phyloP scores from a whole-genome alignment of 2,888 invertebrate species.

The Cataglyphis altisquamis region DNA sequence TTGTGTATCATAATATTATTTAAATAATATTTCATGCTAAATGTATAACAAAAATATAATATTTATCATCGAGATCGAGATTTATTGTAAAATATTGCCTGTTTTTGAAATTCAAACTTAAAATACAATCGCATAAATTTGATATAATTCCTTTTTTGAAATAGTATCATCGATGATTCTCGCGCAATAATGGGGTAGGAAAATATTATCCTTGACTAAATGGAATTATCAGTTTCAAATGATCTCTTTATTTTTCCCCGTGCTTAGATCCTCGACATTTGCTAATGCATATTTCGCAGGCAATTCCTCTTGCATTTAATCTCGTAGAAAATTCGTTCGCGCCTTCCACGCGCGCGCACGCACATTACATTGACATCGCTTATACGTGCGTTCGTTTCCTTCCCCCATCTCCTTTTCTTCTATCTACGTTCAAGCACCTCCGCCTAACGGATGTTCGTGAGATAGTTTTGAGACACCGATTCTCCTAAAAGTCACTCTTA shows the following conservation, averaged over 20 bases:
- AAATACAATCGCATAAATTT: constrained; percentile 26
- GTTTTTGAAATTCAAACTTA: background rate
- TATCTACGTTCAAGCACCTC: background rate
- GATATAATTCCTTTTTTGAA: constrained; percentile 24
- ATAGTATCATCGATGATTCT: background rate
- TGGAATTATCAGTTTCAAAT: constrained; percentile 25
- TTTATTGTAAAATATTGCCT: constrained; percentile 4
- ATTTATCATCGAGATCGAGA: background rate
- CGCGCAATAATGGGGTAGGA: background rate
- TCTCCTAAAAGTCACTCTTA: constrained; percentile 37
- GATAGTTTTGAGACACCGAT: constrained; percentile 37
- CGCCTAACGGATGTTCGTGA: constrained; percentile 30
- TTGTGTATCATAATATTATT: background rate
- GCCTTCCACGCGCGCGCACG: background rate
- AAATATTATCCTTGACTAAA: constrained; percentile 34
- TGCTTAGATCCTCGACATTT: background rate
- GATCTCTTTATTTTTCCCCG: constrained; percentile 10
- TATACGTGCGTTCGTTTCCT: background rate
- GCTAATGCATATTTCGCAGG: constrained; percentile 49
- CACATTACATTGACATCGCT: background rate
- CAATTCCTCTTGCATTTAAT: constrained; percentile 55
- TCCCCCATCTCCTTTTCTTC: background rate
- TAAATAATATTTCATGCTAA: constrained; percentile 18
- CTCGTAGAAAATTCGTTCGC: constrained; percentile 54
- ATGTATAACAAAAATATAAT: constrained; percentile 3